Evolutionary conservation across 1,140 invertebrate genomes (phyloP).

Genomic region (Mylabris phalerata): DNA sequence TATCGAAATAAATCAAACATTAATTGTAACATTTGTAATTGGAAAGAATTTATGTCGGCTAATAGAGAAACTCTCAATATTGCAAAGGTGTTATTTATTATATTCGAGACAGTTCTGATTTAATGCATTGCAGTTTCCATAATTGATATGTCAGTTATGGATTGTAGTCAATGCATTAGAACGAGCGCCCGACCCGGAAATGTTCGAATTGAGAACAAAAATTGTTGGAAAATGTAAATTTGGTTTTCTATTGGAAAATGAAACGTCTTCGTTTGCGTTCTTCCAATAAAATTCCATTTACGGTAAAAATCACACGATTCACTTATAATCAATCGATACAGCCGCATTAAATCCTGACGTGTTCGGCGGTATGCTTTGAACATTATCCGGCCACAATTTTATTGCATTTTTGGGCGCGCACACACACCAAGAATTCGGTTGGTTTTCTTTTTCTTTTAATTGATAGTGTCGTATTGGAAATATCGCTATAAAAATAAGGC

Average conservation of each 20-base stretch:
- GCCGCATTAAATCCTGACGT: constrained; percentile 1
- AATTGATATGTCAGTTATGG: too few relatives aligned
- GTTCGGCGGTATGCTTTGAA: constrained; percentile 21
- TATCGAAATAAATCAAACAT: too few relatives aligned
- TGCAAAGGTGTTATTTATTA: not conserved
- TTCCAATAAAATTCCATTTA: constrained; percentile 4
- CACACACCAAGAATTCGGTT: constrained; percentile 11
- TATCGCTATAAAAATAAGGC: too few relatives aligned
- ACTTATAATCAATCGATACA: constrained; percentile 7
- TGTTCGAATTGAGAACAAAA: too few relatives aligned
- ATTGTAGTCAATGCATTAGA: not conserved
- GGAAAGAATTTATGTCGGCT: too few relatives aligned
- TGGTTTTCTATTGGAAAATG: not conserved
- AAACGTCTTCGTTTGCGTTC: not conserved
- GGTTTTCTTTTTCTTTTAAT: constrained; percentile 15
- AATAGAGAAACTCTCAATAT: too few relatives aligned
- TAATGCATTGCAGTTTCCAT: not conserved
- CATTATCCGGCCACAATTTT: constrained; percentile 19
- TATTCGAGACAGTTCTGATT: not conserved
- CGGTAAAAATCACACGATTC: constrained; percentile 17
- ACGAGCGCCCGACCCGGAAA: not conserved
- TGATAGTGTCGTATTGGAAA: too few relatives aligned
- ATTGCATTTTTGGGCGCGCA: constrained; percentile 16
- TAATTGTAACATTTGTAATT: too few relatives aligned
- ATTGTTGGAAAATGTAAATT: too few relatives aligned